Conservation (phyloP, 2,113 vertebrate genomes). For the Aldabrachelys gigantea region DNA sequence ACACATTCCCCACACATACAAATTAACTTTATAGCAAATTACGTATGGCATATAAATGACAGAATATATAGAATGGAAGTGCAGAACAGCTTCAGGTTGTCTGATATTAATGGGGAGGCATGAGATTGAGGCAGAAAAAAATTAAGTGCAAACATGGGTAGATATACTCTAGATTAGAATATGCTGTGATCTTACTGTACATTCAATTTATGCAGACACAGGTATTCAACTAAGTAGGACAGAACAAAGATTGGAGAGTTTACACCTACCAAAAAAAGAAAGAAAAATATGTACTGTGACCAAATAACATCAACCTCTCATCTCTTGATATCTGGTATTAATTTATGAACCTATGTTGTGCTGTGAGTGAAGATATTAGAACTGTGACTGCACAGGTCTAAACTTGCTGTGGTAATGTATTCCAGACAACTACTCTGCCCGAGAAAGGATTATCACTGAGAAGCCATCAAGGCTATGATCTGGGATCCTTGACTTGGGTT, state of each 20-base stretch:
- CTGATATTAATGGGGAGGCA: not conserved
- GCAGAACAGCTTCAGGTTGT: not conserved
- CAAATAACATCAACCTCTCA: not conserved
- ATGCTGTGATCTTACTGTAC: not conserved
- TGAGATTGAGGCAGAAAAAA: not conserved
- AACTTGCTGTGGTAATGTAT: not conserved
- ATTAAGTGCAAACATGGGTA: not conserved
- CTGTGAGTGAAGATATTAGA: not conserved
- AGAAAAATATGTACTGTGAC: accelerated
- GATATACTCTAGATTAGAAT: not conserved
- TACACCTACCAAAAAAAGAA: accelerated
- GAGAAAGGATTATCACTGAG: not conserved
- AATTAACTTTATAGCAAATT: not conserved
- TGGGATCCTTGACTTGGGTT: not conserved
- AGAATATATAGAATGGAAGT: not conserved
- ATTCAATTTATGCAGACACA: not conserved
- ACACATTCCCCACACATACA: not conserved
- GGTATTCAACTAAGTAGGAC: not conserved
- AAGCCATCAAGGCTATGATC: accelerated
- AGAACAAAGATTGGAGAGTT: not conserved
- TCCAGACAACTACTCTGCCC: accelerated
- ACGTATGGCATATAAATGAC: not conserved
- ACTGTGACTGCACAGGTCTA: too few species aligned
- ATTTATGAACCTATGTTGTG: not conserved
- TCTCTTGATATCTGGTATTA: not conserved